Evolutionary conservation across 2,888 invertebrate genomes (phyloP).

Genomic region (Onchidella celtica): DNA sequence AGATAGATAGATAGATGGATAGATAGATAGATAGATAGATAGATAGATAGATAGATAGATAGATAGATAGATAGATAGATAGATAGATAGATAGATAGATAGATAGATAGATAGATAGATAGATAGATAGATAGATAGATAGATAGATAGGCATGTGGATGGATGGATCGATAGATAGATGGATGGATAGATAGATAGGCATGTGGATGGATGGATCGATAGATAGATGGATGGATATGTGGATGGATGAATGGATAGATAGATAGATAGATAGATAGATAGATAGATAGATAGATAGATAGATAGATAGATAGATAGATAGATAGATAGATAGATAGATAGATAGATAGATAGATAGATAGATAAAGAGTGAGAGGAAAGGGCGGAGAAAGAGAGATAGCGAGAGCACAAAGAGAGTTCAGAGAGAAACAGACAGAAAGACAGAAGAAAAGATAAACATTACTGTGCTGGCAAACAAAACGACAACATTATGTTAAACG

Average conservation of each 20-base stretch:
- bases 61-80: no score
- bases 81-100: no score
- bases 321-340: not conserved
- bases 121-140: no score
- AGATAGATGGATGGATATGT: not conserved
- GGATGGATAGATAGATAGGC: not conserved
- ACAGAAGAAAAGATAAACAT: not conserved
- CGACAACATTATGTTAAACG: not conserved
- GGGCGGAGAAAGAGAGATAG: not conserved
- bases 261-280: not conserved
- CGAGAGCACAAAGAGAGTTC: not conserved
- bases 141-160: no score
- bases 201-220: not conserved
- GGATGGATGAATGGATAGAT: not conserved
- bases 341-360: not conserved
- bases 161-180: not conserved
- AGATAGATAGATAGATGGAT: no score
- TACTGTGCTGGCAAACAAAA: not conserved
- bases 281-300: not conserved
- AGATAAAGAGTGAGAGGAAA: not conserved
- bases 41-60: no score
- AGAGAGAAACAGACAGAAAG: not conserved
- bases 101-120: no score
- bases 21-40: no score
- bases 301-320: not conserved